Percentiles rank a stretch among this genome's conserved stretches.
Evolutionary conservation across 2,113 vertebrate species (phyloP).

Genomic region (mouse (Mus musculus)): DNA sequence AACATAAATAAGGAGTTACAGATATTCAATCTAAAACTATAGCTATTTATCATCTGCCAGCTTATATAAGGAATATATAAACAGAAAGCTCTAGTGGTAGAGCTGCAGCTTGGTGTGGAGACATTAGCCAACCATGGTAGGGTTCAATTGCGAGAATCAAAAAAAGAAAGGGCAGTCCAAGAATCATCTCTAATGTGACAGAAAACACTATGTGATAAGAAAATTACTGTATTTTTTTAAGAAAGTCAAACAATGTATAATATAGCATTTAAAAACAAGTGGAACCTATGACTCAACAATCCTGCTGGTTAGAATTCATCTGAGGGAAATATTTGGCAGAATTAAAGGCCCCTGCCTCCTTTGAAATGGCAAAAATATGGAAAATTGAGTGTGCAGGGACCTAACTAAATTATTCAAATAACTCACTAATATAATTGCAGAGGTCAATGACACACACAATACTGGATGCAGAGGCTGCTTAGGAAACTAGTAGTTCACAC

Average conservation of each 20-base stretch:
- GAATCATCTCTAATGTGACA: background rate
- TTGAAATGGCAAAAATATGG: background rate
- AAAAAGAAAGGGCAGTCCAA: background rate
- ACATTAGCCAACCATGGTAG: background rate
- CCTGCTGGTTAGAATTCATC: background rate
- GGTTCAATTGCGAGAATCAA: background rate
- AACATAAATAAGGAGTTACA: background rate
- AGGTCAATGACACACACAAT: background rate
- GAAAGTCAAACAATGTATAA: background rate
- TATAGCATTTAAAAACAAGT: background rate
- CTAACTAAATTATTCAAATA: background rate
- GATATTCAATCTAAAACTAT: background rate
- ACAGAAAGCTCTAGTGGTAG: background rate
- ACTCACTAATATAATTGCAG: background rate
- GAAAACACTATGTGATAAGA: background rate
- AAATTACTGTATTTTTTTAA: background rate
- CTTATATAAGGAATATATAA: background rate
- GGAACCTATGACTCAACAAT: background rate
- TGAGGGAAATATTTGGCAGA: background rate
- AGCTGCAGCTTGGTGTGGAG: background rate
- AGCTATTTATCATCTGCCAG: background rate
- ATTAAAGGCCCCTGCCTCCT: background rate
- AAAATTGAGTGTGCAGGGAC: background rate
- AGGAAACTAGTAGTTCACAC: too few species aligned
- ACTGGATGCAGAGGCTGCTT: background rate